Percentiles rank a stretch among this genome's conserved stretches.
Evolutionary conservation across 2,888 invertebrate species (phyloP).

Genomic region (Ochropacha duplaris): DNA sequence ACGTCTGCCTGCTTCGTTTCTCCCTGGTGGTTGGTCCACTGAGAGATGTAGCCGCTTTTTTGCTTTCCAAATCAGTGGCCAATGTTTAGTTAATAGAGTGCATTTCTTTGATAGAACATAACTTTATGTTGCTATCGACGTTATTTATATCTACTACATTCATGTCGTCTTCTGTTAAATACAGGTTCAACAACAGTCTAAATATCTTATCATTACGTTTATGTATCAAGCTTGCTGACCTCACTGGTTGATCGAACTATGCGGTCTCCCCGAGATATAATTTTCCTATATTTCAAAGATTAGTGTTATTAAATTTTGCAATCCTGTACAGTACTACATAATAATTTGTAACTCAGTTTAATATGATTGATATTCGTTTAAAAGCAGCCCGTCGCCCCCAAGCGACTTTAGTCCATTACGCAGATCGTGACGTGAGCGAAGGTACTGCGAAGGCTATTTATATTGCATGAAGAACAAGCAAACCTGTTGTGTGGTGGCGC

Average conservation of each 20-base stretch:
- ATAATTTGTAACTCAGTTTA: slow-evolving; percentile 33
- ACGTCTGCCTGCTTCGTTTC: slow-evolving; percentile 52
- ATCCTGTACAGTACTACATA: slow-evolving; percentile 18
- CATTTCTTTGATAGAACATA: neutral
- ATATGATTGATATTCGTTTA: slow-evolving; percentile 41
- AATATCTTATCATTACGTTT: neutral
- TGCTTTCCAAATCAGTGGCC: slow-evolving; percentile 32
- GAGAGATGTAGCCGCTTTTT: slow-evolving; percentile 38
- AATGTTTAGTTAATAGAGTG: slow-evolving; percentile 12
- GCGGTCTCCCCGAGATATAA: neutral
- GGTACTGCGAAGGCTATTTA: slow-evolving; percentile 31
- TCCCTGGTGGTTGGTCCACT: slow-evolving; percentile 27
- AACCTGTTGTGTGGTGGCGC: slow-evolving; percentile 25
- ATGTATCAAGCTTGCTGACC: neutral
- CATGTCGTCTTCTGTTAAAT: neutral
- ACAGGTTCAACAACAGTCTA: neutral
- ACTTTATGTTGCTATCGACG: neutral
- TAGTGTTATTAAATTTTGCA: slow-evolving; percentile 13
- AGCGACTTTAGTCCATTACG: slow-evolving; percentile 41
- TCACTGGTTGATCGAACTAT: slow-evolving; percentile 7
- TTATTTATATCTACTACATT: neutral
- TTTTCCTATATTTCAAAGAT: neutral
- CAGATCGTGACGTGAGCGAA: slow-evolving; percentile 46
- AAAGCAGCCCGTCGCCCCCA: slow-evolving; percentile 32
- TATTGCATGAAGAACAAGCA: slow-evolving; percentile 18